Evolutionary conservation across 2,888 invertebrate species (phyloP), one percentile per base, ranked within the genome.

Genomic region (Sesia bembeciformis): DNA sequence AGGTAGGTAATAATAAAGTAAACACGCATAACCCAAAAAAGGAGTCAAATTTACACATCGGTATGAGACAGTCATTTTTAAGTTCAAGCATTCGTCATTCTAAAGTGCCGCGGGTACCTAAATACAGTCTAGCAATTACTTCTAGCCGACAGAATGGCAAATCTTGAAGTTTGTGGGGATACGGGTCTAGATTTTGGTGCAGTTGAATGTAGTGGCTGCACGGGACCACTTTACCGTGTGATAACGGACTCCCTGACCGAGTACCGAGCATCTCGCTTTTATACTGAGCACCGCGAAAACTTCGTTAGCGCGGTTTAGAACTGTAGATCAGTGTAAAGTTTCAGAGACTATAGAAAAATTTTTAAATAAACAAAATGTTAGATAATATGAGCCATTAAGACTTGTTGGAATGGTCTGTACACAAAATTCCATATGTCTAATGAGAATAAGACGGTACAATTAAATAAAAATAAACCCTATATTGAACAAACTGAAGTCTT

Each of bases 111-210:
- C 68, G 64, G 78, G 76, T 78, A 78, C 78, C 73, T 72, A 67
- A 74, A 76, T 80, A 80, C 80, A 76, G 73, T 81, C 84, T 83
- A 83, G 82, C 80, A 72, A 79, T 78, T 80, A 70, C 70, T 71
- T 82, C 81, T 83, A 84, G 81, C 79, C 74, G 78, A 82, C 82
- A 81, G 84, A 84, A 84, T 84, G 83, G 84, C 83, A 84, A 84
- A 84, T 76, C 70, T 84, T 84, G 84, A 84, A 84, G 75, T 73
- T 65, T n/a, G 65, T 61, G 63, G 70, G 62, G 65, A 64, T 71
- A 66, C 64, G 66, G 67, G 72, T 67, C 66, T 74, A 70, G 68
- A 61, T 64, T 71, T 76, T 65, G 62, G 57, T 77, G 78, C 82
- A 81, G 8, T 75, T 73, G 57, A 56, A 67, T 74, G 69, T 57